Evolutionary conservation across 2,113 vertebrate genomes (phyloP), one percentile per base, ranked within the genome.

Genomic region (Zosterops borbonicus): DNA sequence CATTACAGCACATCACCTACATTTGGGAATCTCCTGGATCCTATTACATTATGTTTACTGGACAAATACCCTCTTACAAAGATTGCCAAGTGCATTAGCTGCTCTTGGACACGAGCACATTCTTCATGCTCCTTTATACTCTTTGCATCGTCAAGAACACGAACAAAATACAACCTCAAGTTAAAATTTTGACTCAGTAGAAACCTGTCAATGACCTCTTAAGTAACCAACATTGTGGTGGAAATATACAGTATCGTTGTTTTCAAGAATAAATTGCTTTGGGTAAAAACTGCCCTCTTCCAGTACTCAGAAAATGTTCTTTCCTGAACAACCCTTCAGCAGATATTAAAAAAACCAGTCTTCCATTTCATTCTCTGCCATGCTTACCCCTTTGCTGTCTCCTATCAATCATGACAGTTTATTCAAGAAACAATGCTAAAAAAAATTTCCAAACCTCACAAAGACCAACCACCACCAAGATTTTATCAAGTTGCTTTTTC

Each of bases 31-130:
- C 62, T 56, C 74, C 42, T 50, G 64, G 79, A 80, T 95, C 76
- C 87, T 82, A 65, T 90, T 81, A 95, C 95, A 68, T 68, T 63
- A 69, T n/a, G 25, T 90, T 94, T 96, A 92, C 56, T 74, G 89
- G 83, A 87, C 83, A 94, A 87, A 95, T 52, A 69, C 31, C n/a
- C 62, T 67, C 65, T 52, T 31, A 31, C 3, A 28, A 75, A 76
- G 50, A 77, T 5, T 85, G 91, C 75, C 76, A 93, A 92, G 55
- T 60, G 37, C 73, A 76, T 82, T 89, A 80, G 64, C n/a, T 77
- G 64, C 82, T 94, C 85, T 84, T 63, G 76, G 65, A 75, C n/a
- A 41, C 0, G 0, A 78, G 50, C 22, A 28, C 16, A 58, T 37
- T 59, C 85, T 86, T 91, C 49, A 27, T 35, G 33, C 12, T 81